Base-by-base conservation (phyloP, 2,113 vertebrate genomes). In the Bagarius yarrelli region DNA sequence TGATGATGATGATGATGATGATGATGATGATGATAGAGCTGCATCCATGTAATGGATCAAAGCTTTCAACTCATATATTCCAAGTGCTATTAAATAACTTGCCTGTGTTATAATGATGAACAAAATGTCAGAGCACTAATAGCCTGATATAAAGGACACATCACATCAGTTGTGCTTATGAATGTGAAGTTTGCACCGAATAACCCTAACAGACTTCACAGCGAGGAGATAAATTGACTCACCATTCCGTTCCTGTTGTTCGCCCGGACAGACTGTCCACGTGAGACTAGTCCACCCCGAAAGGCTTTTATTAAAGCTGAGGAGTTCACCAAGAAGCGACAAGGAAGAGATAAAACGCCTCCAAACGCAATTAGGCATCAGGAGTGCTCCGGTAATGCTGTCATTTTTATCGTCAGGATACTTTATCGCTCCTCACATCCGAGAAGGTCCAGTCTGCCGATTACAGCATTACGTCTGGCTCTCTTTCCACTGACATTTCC, bases 321-420 rank as follows among this genome's bases (percentile, higher is more conserved):
- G 78, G 55, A 59, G 81, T 87, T 84, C 78, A 85, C 67, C 55
- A 11, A 64, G 83, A 70, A 80, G 83, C 71, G 59, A 81, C 75
- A 78, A 76, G 83, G 56, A 30, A 40, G 78, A 50, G 50, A 85
- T 78, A 83, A 85, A 83, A 83, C 60, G 61, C 67, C 74, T 83
- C 83, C 83, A 81, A 70, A 83, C 78, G 64, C 83, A 87, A 87
- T 87, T 83, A 85, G 70, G 81, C 79, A 78, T 83, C 81, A 81
- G 81, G 83, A 85, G 85, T 73, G 81, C 75, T 85, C 63, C 63
- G 81, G 83, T 86, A 84, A 84, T 86, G 83, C 83, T 83, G 76
- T 83, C 63, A 83, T 85, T 87, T 87, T 81, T 85, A 85, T 83
- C 81, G 19, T 79, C 81, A 63, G 81, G 78, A 79, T 83, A 79